Percentiles rank a stretch among this genome's conserved stretches.
These are phyloP conservation scores for Epinotia demarniana DNA, from an alignment of 2,888 invertebrate genomes.

Conservation along the genomic window DNA sequence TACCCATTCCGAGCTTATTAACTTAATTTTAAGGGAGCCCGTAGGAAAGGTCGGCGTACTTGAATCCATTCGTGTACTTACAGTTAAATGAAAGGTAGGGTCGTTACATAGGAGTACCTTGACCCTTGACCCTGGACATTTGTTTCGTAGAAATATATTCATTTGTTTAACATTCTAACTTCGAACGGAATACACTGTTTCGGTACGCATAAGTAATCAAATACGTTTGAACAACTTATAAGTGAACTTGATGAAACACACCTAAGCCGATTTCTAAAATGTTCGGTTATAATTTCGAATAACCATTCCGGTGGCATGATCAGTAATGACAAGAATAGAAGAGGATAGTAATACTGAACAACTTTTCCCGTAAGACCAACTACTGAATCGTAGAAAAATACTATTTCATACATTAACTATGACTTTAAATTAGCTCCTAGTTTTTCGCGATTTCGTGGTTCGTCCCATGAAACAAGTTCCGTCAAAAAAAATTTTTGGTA, in stretches of 20 bases:
- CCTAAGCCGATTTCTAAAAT: neutral
- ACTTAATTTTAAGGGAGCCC: conserved; percentile 39
- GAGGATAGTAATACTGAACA: no score
- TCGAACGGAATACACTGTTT: neutral
- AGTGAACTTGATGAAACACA: neutral
- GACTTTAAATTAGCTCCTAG: no score
- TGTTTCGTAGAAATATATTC: neutral
- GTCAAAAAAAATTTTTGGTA: no score
- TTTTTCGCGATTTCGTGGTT: no score
- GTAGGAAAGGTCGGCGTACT: conserved; percentile 31
- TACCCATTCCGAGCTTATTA: conserved; percentile 34
- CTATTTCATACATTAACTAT: no score
- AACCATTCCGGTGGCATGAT: no score
- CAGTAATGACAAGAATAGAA: no score
- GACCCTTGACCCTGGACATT: neutral
- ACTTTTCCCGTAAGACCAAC: no score
- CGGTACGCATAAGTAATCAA: neutral
- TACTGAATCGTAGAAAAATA: no score
- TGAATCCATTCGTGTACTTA: conserved; percentile 25
- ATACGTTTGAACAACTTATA: neutral
- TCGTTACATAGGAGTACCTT: conserved; percentile 7
- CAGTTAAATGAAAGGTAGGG: conserved; percentile 25
- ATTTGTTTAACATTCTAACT: neutral
- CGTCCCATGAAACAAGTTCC: no score
- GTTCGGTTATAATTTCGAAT: no score